These are phyloP conservation scores for Myotis findleyi DNA, from an alignment of 2,797 vertebrate genomes.

Conservation along the genomic window DNA sequence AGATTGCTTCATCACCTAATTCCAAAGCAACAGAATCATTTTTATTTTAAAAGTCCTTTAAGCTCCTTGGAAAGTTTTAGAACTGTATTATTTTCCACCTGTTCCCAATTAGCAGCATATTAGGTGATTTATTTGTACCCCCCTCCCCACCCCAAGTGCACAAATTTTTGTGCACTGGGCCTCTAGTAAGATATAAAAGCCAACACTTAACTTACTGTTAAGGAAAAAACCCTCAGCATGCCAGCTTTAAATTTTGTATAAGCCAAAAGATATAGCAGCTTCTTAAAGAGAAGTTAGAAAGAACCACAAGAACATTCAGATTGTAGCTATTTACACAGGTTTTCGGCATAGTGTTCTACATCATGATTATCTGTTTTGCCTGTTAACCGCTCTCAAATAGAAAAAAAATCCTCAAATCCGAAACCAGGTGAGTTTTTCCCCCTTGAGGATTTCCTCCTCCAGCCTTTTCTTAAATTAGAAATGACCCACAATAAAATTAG, in stretches of 20 bases:
- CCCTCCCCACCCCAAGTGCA: no score
- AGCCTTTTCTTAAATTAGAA: not conserved
- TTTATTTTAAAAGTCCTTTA: not conserved
- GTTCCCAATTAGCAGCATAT: accelerated
- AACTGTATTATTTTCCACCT: not conserved
- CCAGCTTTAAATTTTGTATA: not conserved
- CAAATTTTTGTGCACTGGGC: no score
- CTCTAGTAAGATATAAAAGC: not conserved
- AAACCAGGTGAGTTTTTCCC: accelerated
- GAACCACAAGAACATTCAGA: not conserved
- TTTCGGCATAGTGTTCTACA: not conserved
- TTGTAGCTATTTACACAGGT: accelerated
- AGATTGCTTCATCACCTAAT: not conserved
- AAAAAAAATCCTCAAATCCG: not conserved
- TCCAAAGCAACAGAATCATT: not conserved
- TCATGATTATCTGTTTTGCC: no score
- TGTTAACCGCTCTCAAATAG: not conserved
- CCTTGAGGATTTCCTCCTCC: not conserved
- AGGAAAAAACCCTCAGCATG: not conserved
- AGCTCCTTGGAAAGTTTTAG: not conserved
- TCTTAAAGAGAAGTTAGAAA: not conserved
- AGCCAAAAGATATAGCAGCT: not conserved
- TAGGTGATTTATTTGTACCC: not conserved
- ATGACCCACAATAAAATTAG: not conserved
- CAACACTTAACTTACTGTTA: not conserved